A percentile compares a stretch with the other conserved stretches of the same genome.
These are phyloP conservation scores for Zosterops hypoxanthus DNA, from an alignment of 2,113 vertebrate genomes.

Conservation along the genomic window DNA sequence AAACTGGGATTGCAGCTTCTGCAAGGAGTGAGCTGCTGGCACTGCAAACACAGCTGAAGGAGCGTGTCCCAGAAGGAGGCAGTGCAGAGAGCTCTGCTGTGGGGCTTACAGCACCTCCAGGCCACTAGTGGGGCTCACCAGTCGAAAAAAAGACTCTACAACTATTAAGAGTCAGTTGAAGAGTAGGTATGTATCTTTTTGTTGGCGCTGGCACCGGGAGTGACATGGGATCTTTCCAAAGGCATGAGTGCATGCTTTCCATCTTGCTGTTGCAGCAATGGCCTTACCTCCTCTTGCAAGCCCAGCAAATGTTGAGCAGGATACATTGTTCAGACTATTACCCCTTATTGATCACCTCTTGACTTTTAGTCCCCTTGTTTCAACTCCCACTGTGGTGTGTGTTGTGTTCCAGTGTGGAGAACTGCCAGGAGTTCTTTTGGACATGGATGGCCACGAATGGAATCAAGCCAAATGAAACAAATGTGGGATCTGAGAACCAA, in stretches of 20 bases:
- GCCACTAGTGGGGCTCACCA: neutral
- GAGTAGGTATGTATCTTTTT: neutral
- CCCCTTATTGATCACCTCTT: neutral
- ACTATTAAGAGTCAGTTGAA: neutral
- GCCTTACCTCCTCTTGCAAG: neutral
- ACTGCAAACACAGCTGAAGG: neutral
- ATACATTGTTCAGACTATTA: neutral
- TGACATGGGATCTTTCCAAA: neutral
- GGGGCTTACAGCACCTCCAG: neutral
- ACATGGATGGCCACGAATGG: no score
- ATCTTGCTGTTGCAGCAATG: neutral
- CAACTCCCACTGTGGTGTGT: neutral
- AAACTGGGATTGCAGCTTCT: neutral
- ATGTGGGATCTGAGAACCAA: accelerated
- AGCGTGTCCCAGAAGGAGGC: neutral
- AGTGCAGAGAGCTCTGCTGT: neutral
- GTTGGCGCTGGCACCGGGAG: neutral
- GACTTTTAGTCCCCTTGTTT: neutral
- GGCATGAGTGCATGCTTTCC: no score
- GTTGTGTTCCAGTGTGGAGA: accelerated
- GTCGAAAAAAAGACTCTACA: neutral
- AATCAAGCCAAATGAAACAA: no score
- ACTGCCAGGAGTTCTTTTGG: no score
- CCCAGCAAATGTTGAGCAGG: neutral
- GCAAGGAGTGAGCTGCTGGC: neutral